Percentiles rank a stretch among this genome's conserved stretches.
phyloP scores from a whole-genome alignment of 92 coral and sea anemone genomes.

The Galaxea fascicularis region DNA sequence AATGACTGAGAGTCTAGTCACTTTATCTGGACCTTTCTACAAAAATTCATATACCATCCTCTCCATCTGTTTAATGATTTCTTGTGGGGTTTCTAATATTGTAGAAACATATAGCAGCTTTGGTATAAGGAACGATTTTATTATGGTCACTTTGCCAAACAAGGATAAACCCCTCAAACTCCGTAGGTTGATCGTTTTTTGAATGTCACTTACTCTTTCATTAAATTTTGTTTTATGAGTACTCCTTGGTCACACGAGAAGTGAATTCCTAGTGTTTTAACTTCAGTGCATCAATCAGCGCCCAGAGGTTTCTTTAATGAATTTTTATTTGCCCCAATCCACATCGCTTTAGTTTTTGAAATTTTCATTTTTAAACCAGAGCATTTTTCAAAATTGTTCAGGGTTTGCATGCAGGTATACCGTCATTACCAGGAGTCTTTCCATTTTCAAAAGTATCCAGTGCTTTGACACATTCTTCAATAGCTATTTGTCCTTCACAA shows the following conservation, averaged over 20 bases:
- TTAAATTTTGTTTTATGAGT: slow-evolving; percentile 25
- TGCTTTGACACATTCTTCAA: too few relatives aligned
- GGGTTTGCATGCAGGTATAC: neutral
- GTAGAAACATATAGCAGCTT: too few relatives aligned
- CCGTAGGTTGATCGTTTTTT: slow-evolving; percentile 24
- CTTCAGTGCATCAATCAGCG: slow-evolving; percentile 21
- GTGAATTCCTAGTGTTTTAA: slow-evolving; percentile 28
- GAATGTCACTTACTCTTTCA: slow-evolving; percentile 13
- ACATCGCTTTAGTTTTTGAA: too few relatives aligned
- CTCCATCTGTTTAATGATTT: too few relatives aligned
- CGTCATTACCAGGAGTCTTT: too few relatives aligned
- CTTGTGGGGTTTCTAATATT: slow-evolving; percentile 19
- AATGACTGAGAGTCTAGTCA: too few relatives aligned
- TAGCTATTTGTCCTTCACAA: too few relatives aligned
- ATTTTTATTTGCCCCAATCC: slow-evolving; percentile 27
- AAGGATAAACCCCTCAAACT: too few relatives aligned
- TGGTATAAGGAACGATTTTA: too few relatives aligned
- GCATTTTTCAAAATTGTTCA: slow-evolving; percentile 32
- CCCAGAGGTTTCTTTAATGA: slow-evolving; percentile 48
- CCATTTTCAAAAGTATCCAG: too few relatives aligned
- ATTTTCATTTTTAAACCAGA: slow-evolving; percentile 34
- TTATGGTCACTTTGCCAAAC: too few relatives aligned
- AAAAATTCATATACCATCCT: slow-evolving; percentile 19
- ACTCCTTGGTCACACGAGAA: slow-evolving; percentile 21
- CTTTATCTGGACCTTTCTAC: too few relatives aligned